Base-by-base conservation (phyloP, 2,888 invertebrate genomes). In the Papilio elwesi region DNA sequence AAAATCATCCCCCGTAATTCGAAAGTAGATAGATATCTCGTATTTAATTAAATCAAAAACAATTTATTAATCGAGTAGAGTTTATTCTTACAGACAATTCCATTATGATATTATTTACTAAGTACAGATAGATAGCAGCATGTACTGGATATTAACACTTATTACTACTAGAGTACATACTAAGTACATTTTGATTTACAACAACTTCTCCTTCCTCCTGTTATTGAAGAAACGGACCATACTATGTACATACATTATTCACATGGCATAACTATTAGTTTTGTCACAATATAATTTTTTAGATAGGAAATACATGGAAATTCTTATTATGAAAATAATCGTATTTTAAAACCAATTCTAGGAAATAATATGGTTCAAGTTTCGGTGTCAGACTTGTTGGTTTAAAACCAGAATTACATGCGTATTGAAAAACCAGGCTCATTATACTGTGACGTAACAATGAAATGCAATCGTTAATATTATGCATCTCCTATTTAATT, bases 81-180 rank as follows among this genome's bases (percentile, higher is more conserved):
- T 92, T 92, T 91, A 91, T 91, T 92, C 91, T 93, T 93, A 93
- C 88, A 91, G 89, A 93, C 92, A 93, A 93, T 93, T 93, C 93
- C 93, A 92, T 92, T 93, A 93, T 90, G 92, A 81, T 88, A 38
- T 87, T 87, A 86, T 87, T 85, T 89, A 83, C 91, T 91, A 90
- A 87, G 84, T 90, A 91, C 86, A 91, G 86, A 87, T 84, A 89
- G 87, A 87, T 83, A 87, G 86, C 84, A 86, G 88, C 86, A 90
- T 90, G 91, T 90, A 90, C 90, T 86, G 83, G 85, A 87, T 92
- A 92, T 90, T 86, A 91, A 92, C 90, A 91, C 87, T 91, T 91
- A 91, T 36, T 26, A 26, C 26, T 26, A 69, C 77, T 84, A 85
- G 70, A 80, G 85, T 87, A 90, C 89, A 88, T 87, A 89, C 86